These are phyloP conservation scores for Malaclemys terrapin DNA, from an alignment of 2,113 vertebrate genomes.

Conservation along the genomic window DNA sequence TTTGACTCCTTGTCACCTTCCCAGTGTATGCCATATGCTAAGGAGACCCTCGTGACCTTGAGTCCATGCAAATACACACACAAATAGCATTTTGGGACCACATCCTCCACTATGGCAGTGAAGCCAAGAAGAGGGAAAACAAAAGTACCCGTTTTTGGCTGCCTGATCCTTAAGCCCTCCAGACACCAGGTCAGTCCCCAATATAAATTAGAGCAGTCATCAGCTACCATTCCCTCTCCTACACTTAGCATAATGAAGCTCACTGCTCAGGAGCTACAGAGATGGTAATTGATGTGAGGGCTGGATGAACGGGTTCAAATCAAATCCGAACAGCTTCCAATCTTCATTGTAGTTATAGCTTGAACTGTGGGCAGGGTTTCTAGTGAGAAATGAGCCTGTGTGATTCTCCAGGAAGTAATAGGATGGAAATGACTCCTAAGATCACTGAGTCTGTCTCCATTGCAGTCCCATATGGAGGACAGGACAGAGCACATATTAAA, in stretches of 20 bases:
- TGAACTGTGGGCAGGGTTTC: background rate
- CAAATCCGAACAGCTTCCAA: background rate
- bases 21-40: background rate
- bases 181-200: background rate
- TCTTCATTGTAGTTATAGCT: background rate
- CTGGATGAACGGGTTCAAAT: background rate
- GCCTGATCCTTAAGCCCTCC: background rate
- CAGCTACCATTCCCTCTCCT: background rate
- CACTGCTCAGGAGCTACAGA: background rate
- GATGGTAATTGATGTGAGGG: background rate
- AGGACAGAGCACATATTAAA: background rate
- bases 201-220: background rate
- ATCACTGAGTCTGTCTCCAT: background rate
- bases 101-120: background rate
- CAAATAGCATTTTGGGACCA: background rate
- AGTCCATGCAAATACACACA: background rate
- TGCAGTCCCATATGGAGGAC: background rate
- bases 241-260: background rate
- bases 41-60: background rate
- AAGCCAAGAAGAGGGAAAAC: background rate
- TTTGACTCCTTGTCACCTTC: background rate
- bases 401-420: background rate
- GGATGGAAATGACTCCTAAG: background rate
- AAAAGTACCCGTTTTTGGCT: background rate
- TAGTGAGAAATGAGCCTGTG: background rate